These are phyloP conservation scores for Pygoscelis adeliae DNA, from an alignment of 2,113 vertebrate species.

Conservation along the genomic window DNA sequence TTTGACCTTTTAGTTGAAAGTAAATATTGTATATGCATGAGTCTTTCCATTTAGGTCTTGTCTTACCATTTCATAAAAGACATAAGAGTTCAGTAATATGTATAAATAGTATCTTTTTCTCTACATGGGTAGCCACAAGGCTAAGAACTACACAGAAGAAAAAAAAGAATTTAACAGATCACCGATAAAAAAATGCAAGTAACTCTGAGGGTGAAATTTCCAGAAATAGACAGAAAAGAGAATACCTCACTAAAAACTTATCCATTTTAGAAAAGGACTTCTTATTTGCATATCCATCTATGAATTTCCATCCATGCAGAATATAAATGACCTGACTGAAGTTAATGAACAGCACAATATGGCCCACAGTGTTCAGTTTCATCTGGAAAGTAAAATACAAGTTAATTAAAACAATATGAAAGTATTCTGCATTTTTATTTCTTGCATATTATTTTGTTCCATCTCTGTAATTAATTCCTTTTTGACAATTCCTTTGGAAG, in stretches of 20 bases:
- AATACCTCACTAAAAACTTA: neutral
- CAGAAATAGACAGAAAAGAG: neutral
- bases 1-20: neutral
- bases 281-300: neutral
- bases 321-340: neutral
- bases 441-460: neutral
- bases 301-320: neutral
- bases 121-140: neutral
- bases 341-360: neutral
- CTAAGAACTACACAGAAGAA: neutral
- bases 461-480: neutral
- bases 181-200: neutral
- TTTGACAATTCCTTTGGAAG: neutral
- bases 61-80: neutral
- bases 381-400: neutral
- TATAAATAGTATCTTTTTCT: neutral
- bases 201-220: neutral
- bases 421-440: neutral
- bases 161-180: neutral
- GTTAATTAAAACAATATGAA: neutral
- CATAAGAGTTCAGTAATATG: neutral
- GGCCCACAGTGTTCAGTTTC: neutral
- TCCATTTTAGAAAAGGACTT: neutral
- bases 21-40: neutral
- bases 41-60: neutral